Evolutionary conservation across 2,888 invertebrate genomes (phyloP), one percentile per base, ranked within the genome.

Genomic region (Steinernema scapterisci): DNA sequence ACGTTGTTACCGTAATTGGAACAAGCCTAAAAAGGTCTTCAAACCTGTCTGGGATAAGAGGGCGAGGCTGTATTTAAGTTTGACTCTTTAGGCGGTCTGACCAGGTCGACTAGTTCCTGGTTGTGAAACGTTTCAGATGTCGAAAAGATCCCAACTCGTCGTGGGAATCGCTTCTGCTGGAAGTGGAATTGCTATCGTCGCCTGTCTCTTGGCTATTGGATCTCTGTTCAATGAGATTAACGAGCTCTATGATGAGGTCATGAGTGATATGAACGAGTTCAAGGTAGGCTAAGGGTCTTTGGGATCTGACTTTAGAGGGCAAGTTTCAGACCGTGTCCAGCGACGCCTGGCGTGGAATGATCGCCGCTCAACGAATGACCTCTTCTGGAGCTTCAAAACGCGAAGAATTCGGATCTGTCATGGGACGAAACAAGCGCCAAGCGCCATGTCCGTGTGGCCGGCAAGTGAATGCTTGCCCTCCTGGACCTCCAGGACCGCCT

Each of bases 401-500:
- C 16, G 71, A 19, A n/a, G 43, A 75, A n/a, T 51, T 77, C 43
- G 71, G 52, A 9, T 21, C 23, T 7, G 38, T 76, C 45, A 54
- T 76, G 19, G 76, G 76, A 21, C 76, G 76, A 16, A 75, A 76
- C 76, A 76, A 76, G 76, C 71, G 76, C 38, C 21, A 76, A n/a
- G 74, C 74, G 13, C 21, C 74, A 13, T 74, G 74, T 71, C 23
- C 23, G 27, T 74, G 74, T 44, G 74, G 74, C 1, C 77, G 75
- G 74, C 80, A 72, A 74, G 31, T 44, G 75, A 75, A 76, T 48
- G 38, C 27, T 13, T 76, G 76, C 74, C 76, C 76, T 21, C 74
- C 74, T 44, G 78, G 78, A 25, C 83, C 83, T 45, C 78, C 79
- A 44, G 84, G 84, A 63, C 79, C 82, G n/a, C 79, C 84, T 27